phyloP scores from a whole-genome alignment of 2,888 invertebrate genomes.

The Catocala sponsa region DNA sequence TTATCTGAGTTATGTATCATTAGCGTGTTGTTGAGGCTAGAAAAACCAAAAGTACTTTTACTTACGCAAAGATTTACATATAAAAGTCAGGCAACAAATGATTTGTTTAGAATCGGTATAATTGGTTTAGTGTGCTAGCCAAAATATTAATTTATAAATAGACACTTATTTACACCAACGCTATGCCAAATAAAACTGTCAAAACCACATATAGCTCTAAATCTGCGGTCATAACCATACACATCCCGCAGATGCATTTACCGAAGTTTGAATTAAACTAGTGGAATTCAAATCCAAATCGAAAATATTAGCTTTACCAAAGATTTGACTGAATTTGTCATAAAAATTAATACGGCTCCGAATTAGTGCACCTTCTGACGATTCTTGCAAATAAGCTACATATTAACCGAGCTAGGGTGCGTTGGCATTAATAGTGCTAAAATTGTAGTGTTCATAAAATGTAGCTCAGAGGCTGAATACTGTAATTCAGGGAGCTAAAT shows the following conservation, averaged over 20 bases:
- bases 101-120: too few species aligned
- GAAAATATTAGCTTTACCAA: constrained; percentile 5
- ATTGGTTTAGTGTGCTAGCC: too few species aligned
- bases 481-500: constrained; percentile 61
- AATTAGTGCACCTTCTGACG: constrained; percentile 23
- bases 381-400: constrained; percentile 35
- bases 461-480: constrained; percentile 50
- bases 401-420: constrained; percentile 32
- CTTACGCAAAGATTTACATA: too few species aligned
- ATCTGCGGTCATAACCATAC: background rate
- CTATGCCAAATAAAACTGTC: background rate
- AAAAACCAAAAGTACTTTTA: too few species aligned
- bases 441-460: constrained; percentile 51
- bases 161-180: too few species aligned
- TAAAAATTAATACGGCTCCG: constrained; percentile 18
- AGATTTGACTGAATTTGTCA: constrained; percentile 13
- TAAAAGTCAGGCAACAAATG: too few species aligned
- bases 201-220: background rate
- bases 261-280: too few species aligned
- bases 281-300: background rate
- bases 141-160: too few species aligned
- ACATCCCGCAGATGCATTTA: background rate
- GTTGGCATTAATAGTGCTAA: constrained; percentile 33
- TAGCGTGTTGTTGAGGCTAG: too few species aligned
- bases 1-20: too few species aligned